Evolutionary conservation across 2,888 invertebrate genomes (phyloP).

Genomic region (Mystacides longicornis): DNA sequence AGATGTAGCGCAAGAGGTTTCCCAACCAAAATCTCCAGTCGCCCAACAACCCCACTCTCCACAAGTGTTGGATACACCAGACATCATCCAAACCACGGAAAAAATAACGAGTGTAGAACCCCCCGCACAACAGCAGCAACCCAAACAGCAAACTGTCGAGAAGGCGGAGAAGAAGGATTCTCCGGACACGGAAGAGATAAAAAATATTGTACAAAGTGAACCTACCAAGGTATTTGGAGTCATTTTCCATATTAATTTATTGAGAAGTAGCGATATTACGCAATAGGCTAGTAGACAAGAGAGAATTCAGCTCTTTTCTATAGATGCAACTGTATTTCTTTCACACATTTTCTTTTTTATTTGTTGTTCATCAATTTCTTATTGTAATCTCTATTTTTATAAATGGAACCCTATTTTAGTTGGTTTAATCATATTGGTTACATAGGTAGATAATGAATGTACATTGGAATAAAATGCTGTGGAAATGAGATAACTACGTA

Average conservation of each 20-base stretch:
- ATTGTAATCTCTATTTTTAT: too few relatives aligned
- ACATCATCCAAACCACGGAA: slow-evolving; percentile 23
- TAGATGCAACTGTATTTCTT: too few relatives aligned
- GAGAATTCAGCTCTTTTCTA: too few relatives aligned
- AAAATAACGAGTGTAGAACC: slow-evolving; percentile 18
- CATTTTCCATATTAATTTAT: background rate
- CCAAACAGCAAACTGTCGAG: background rate
- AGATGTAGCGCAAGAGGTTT: background rate
- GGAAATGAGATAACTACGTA: too few relatives aligned
- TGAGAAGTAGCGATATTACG: too few relatives aligned
- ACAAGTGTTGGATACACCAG: slow-evolving; percentile 20
- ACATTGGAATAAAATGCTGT: too few relatives aligned
- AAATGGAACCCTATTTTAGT: too few relatives aligned
- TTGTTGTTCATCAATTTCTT: too few relatives aligned
- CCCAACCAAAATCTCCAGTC: background rate
- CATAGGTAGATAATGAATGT: too few relatives aligned
- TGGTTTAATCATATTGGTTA: too few relatives aligned
- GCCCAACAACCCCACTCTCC: background rate
- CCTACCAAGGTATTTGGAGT: slow-evolving; percentile 14
- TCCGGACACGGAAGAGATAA: slow-evolving; percentile 18
- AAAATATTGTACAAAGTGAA: slow-evolving; percentile 18
- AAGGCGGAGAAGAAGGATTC: slow-evolving; percentile 10
- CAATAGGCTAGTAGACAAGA: too few relatives aligned
- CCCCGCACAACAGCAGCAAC: background rate
- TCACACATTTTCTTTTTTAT: too few relatives aligned